A percentile compares a stretch with the other conserved stretches of the same genome.
phyloP scores from a whole-genome alignment of 92 coral and sea anemone species.

The Palythoa caribaeorum region DNA sequence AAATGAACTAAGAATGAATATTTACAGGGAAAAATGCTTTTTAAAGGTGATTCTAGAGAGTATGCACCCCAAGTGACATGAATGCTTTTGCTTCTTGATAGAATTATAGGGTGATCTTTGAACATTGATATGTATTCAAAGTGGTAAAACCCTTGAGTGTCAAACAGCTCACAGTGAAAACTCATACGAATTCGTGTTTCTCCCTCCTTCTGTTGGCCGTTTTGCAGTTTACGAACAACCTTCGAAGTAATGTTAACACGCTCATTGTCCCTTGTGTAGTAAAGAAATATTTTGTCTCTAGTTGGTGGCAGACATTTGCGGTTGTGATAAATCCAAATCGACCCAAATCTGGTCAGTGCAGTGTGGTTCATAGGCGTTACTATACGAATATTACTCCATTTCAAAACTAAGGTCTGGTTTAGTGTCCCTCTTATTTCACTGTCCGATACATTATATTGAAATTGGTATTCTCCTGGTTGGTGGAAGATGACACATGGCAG shows the following conservation, averaged over 20 bases:
- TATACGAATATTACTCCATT: conserved; percentile 75
- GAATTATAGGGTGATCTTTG: conserved; percentile 48
- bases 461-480: conserved; percentile 79
- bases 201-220: conserved; percentile 66
- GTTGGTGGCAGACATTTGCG: conserved; percentile 79
- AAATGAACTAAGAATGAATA: conserved; percentile 74
- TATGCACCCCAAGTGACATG: conserved; percentile 81
- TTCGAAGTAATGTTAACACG: conserved; percentile 77
- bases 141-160: conserved; percentile 77
- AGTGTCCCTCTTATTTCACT: conserved; percentile 66
- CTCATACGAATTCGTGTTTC: conserved; percentile 70
- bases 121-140: conserved; percentile 83
- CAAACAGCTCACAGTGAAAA: conserved; percentile 85
- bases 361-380: conserved; percentile 88
- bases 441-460: conserved; percentile 80
- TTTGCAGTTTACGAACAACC: conserved; percentile 75
- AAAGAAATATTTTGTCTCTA: conserved; percentile 78
- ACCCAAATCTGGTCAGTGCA: conserved; percentile 81
- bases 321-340: conserved; percentile 85
- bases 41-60: conserved; percentile 64
- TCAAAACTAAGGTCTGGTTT: conserved; percentile 67
- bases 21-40: conserved; percentile 83
- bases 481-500: conserved; percentile 86
- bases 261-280: conserved; percentile 66
- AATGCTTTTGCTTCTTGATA: conserved; percentile 72